phyloP scores from a whole-genome alignment of 2,113 vertebrate species.

The Mesitornis unicolor region DNA sequence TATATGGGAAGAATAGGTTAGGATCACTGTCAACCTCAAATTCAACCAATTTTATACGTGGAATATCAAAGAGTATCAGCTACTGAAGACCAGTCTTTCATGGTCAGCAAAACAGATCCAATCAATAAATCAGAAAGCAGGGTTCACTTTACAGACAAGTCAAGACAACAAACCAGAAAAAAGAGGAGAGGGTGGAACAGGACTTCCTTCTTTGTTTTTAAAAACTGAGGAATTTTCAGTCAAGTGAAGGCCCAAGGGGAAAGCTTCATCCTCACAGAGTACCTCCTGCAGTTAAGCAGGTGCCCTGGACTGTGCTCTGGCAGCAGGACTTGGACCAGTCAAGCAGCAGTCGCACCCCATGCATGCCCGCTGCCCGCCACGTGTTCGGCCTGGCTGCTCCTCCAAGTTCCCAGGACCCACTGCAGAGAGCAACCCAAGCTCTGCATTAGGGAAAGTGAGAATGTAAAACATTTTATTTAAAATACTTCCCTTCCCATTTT shows the following conservation, averaged over 20 bases:
- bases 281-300: neutral
- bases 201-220: neutral
- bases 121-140: neutral
- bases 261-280: neutral
- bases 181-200: neutral
- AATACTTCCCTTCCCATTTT: neutral
- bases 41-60: neutral
- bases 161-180: neutral
- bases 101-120: neutral
- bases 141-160: neutral
- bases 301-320: neutral
- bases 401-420: neutral
- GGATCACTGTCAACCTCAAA: neutral
- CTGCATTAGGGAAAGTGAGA: neutral
- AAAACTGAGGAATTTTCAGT: neutral
- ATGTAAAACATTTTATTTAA: neutral
- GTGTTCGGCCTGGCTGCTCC: neutral
- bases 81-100: neutral
- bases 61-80: neutral
- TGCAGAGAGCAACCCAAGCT: neutral
- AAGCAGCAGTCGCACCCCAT: rapidly evolving
- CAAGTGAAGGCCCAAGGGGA: neutral
- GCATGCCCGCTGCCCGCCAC: rapidly evolving
- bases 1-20: neutral
- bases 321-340: neutral